Evolutionary conservation across 2,113 vertebrate genomes (phyloP), one percentile per base, ranked within the genome.

Genomic region (Rhinichthys klamathensis): DNA sequence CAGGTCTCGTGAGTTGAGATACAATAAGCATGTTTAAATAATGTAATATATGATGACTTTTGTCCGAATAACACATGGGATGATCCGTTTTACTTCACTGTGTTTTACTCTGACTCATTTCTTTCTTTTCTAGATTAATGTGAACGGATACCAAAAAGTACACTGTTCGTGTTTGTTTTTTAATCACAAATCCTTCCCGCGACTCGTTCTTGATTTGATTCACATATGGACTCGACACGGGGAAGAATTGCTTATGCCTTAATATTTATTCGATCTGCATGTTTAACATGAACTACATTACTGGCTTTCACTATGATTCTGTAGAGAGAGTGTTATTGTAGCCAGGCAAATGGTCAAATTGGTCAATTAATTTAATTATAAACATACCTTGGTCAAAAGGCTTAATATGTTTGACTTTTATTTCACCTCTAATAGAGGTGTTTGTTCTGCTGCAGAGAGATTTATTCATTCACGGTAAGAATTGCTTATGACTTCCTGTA

Each of bases 241-340:
- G 54, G 23, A 72, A 51, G 16, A 56, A 56, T 54, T 58, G 69
- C 49, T 46, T 58, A 84, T 87, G 86, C 81, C 81, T 87, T 87
- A 84, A 74, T 69, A 38, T 51, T 54, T 77, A 80, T 78, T 72
- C 44, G 65, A 32, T 77, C 58, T 84, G 38, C 83, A 38, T 80
- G 35, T 70, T 49, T 61, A 84, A 87, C 73, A 21, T 60, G 49
- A 79, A 69, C n/a, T 25, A 8, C n/a, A 70, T 51, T 54, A 51
- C 67, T 76, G 25, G 27, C 69, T 74, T 27, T 61, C 74, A 78
- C 35, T 69, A 32, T 78, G 41, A 83, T 49, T 38, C 5, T 44
- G 49, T 44, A 18, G 67, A 75, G 38, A 23, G 35, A 27, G n/a
- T 51, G 56, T 76, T 76, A 75, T 30, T 84, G 25, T 63, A 51